Evolutionary conservation across 1,140 invertebrate genomes (phyloP), one percentile per base, ranked within the genome.

Genomic region (Drosophila pallidifrons): DNA sequence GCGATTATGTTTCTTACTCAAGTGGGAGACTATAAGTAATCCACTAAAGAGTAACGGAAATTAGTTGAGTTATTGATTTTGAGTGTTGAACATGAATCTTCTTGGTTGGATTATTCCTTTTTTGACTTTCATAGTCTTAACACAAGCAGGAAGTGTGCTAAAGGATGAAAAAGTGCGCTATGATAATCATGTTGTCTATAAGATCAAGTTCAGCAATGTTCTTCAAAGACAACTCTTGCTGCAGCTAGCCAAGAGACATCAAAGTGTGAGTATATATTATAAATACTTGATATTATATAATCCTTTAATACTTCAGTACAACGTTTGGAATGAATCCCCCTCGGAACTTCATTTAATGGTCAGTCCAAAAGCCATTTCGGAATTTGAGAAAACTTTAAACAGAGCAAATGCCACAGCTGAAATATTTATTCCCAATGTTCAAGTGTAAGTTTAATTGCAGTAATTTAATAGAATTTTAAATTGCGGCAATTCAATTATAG

Each of bases 111-210:
- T 43, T 13, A 13, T 43, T 6, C 4, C 51, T 2, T 1, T 51
- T 3, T 5, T 74, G 25, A 5, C 41, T 0, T 28, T 76, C 0
- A 0, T 65, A 1, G 49, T 7, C 8, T 20, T 67, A 1, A 51
- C 11, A 1, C 49, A 59, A 1, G 66, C 49, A 3, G 51, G 66
- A 0, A 77, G 49, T 2, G 3, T 85, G 10, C n/a, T 41, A 6
- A 54, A 63, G 49, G 55, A 74, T 6, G 8, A 38, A 13, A 78
- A 71, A 66, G 54, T 86, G 5, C 89, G 89, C 15, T 91, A 91
- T 49, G 83, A 91, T 41, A 75, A 89, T 25, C 67, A 76, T 38
- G 52, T 28, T 1, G 89, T 91, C 1, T 91, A 80, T 13, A 91
- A 77, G 32, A 38, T 91, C 5, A 68, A 68, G n/a, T 71, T 68